Conservation (phyloP, 2,113 vertebrate species). For the Litocranius walleri region DNA sequence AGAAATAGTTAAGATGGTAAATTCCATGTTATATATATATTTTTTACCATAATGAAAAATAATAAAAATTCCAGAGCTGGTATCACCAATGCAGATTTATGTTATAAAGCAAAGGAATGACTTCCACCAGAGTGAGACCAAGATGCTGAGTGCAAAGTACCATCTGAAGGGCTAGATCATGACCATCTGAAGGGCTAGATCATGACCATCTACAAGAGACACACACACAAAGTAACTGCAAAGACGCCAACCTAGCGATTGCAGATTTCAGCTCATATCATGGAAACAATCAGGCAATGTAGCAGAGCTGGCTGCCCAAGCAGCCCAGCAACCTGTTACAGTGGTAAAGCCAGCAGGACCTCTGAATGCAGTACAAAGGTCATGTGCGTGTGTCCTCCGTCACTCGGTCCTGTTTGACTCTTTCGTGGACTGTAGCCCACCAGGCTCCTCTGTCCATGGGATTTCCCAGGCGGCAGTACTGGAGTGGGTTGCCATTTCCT, state of each 20-base stretch:
- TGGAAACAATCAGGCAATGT: not conserved
- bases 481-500: not conserved
- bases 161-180: slow-evolving; percentile 64
- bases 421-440: not conserved
- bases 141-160: slow-evolving; percentile 62
- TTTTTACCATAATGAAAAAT: slow-evolving; percentile 8
- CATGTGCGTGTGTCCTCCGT: not conserved
- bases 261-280: not conserved
- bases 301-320: not conserved
- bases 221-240: not conserved
- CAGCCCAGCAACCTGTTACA: not conserved
- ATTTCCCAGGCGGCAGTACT: not conserved
- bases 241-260: not conserved
- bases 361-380: not conserved
- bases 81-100: slow-evolving; percentile 64
- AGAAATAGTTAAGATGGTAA: not conserved
- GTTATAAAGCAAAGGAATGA: slow-evolving; percentile 51
- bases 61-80: slow-evolving; percentile 44
- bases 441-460: not conserved
- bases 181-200: slow-evolving; percentile 62
- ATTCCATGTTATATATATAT: not conserved
- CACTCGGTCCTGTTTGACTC: not conserved
- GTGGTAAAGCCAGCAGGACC: not conserved
- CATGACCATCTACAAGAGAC: slow-evolving; percentile 55
- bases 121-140: slow-evolving; percentile 62